Conservation (phyloP, 2,113 vertebrate genomes). For the Hassar affinis region DNA sequence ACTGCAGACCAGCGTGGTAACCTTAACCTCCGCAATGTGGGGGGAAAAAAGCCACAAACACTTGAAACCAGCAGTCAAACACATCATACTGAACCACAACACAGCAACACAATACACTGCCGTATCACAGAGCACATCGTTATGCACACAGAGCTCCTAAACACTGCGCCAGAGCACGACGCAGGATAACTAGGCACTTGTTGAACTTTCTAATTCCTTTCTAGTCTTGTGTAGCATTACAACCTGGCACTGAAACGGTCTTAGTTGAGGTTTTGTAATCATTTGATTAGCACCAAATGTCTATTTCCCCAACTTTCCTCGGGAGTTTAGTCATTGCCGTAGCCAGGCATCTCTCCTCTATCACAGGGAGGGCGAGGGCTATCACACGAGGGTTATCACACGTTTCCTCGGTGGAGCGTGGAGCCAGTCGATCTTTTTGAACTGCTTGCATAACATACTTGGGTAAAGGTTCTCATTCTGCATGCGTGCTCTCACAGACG, state of each 20-base stretch:
- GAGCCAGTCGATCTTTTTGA: no score
- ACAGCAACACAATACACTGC: constrained; percentile 7
- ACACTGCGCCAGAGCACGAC: not conserved
- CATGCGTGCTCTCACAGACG: no score
- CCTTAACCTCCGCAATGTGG: constrained; percentile 67
- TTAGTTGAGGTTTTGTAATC: not conserved
- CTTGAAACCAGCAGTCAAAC: constrained; percentile 53
- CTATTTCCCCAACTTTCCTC: no score
- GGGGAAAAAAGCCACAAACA: constrained; percentile 68
- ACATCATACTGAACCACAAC: constrained; percentile 31
- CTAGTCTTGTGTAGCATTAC: not conserved
- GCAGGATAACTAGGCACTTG: not conserved
- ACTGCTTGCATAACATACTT: no score
- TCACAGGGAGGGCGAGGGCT: no score
- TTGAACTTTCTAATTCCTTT: not conserved
- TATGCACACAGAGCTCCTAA: not conserved
- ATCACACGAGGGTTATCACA: no score
- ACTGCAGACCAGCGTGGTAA: constrained; percentile 57
- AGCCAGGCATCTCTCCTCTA: no score
- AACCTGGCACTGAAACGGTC: not conserved
- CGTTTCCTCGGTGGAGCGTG: no score
- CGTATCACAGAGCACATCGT: not conserved
- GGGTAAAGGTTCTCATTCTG: no score
- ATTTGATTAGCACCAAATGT: not conserved
- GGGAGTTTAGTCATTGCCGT: no score